Evolutionary conservation across 2,113 vertebrate species (phyloP).

Genomic region (Phodopus roborovskii): DNA sequence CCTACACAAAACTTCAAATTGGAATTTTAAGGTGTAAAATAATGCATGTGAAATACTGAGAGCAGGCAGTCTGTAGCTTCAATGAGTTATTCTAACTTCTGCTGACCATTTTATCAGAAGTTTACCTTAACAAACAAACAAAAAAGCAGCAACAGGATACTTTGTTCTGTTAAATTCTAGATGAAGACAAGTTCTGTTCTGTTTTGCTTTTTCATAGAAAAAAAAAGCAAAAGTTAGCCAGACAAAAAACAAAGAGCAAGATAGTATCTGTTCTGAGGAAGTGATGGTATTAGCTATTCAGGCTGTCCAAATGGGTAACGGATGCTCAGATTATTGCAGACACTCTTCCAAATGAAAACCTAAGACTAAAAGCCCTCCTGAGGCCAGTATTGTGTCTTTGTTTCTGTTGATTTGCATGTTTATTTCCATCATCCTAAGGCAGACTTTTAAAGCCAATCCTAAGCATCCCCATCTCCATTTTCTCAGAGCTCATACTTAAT

Average conservation of each 20-base stretch:
- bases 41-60: background rate
- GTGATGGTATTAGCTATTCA: constrained; percentile 85
- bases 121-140: constrained; percentile 83
- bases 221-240: constrained; percentile 86
- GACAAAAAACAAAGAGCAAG: constrained; percentile 87
- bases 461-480: background rate
- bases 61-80: constrained; percentile 74
- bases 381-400: constrained; percentile 35
- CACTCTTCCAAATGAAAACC: constrained; percentile 45
- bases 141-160: constrained; percentile 61
- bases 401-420: constrained; percentile 46
- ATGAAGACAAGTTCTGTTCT: constrained; percentile 57
- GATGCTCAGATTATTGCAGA: constrained; percentile 78
- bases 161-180: constrained; percentile 79
- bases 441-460: constrained; percentile 10
- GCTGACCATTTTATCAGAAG: constrained; percentile 80
- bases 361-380: background rate
- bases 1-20: constrained; percentile 57
- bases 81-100: constrained; percentile 79
- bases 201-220: constrained; percentile 78
- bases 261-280: constrained; percentile 86
- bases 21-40: constrained; percentile 28
- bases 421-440: constrained; percentile 48
- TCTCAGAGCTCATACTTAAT: constrained; percentile 52
- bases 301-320: constrained; percentile 72